Conservation (phyloP, 1,140 invertebrate genomes). For the Coptotermes formosanus region DNA sequence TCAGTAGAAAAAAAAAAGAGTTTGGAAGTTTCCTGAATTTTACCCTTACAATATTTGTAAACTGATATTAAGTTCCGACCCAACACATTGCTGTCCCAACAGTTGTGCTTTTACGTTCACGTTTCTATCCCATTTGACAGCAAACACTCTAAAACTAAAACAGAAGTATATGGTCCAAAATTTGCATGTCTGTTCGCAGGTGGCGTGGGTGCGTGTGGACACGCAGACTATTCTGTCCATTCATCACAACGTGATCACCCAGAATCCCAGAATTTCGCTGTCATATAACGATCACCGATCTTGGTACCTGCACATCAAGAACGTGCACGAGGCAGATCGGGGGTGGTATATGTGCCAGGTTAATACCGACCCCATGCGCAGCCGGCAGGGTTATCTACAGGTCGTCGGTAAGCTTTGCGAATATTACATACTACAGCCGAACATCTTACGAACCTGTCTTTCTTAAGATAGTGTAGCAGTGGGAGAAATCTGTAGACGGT, state of each 20-base stretch:
- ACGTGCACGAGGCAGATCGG: conserved; percentile 75
- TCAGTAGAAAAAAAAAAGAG: too few species aligned
- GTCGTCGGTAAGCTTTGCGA: conserved; percentile 71
- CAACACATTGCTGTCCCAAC: too few species aligned
- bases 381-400: conserved; percentile 79
- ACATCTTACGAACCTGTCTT: too few species aligned
- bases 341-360: conserved; percentile 86
- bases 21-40: too few species aligned
- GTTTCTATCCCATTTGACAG: too few species aligned
- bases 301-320: conserved; percentile 83
- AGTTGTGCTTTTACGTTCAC: too few species aligned
- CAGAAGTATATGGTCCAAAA: neutral
- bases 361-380: conserved; percentile 84
- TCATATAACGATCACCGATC: conserved; percentile 85
- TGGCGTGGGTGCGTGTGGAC: conserved; percentile 88
- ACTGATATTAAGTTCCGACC: too few species aligned
- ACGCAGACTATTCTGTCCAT: conserved; percentile 90
- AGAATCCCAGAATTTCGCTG: conserved; percentile 81
- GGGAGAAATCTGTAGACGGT: too few species aligned
- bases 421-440: too few species aligned
- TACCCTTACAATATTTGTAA: too few species aligned
- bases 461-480: too few species aligned
- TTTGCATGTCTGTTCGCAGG: conserved; percentile 54
- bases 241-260: conserved; percentile 84
- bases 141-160: too few species aligned